A percentile compares a stretch with the other conserved stretches of the same genome.
Evolutionary conservation across 2,888 invertebrate species (phyloP).

Genomic region (Leucoma salicis): DNA sequence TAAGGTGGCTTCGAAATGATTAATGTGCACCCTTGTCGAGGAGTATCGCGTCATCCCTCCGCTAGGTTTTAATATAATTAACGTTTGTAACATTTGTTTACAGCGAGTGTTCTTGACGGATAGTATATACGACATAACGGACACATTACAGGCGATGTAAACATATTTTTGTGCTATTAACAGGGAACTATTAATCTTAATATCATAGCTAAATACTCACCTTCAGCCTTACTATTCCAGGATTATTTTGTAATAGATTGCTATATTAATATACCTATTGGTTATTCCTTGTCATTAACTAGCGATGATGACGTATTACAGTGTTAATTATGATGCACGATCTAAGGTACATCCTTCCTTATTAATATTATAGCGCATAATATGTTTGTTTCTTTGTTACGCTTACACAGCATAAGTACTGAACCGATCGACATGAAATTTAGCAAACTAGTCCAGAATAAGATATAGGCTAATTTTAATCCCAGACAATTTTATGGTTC

Average conservation of each 20-base stretch:
- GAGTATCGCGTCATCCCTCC: conserved; percentile 57
- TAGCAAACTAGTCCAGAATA: too few relatives aligned
- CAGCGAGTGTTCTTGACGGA: conserved; percentile 28
- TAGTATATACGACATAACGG: background rate
- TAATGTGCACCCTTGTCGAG: conserved; percentile 65
- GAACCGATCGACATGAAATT: too few relatives aligned
- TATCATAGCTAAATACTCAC: background rate
- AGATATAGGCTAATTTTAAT: too few relatives aligned
- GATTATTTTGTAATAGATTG: background rate
- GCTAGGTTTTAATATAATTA: conserved; percentile 63
- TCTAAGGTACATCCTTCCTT: too few relatives aligned
- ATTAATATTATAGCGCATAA: too few relatives aligned
- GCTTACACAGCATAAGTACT: too few relatives aligned
- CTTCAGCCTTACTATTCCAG: background rate
- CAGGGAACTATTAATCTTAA: conserved; percentile 6
- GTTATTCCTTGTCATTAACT: too few relatives aligned
- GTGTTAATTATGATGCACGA: too few relatives aligned
- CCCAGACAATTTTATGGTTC: too few relatives aligned
- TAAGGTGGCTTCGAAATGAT: conserved; percentile 64
- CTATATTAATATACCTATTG: too few relatives aligned
- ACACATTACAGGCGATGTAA: background rate
- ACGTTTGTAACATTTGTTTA: conserved; percentile 52
- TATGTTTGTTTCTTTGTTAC: too few relatives aligned
- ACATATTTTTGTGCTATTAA: background rate
- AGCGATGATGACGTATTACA: too few relatives aligned